Evolutionary conservation across 2,888 invertebrate genomes (phyloP).

Genomic region (Drosophila longiperda): DNA sequence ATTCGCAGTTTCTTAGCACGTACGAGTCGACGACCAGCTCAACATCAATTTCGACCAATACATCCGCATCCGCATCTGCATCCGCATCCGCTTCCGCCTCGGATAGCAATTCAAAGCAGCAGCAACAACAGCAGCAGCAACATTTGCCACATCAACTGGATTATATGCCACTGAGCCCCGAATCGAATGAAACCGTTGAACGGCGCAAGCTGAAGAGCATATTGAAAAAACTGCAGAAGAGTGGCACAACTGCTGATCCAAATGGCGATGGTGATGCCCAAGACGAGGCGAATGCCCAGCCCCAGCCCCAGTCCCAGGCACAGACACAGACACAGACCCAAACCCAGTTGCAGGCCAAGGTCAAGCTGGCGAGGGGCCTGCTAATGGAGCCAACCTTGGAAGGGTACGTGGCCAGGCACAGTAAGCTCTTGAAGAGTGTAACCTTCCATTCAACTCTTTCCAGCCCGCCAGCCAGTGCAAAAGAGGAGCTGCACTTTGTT

Average conservation of each 20-base stretch:
- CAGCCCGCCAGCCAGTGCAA: conserved; percentile 89
- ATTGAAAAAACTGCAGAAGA: conserved; percentile 92
- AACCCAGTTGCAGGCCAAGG: conserved; percentile 27
- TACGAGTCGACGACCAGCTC: conserved; percentile 85
- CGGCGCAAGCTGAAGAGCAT: conserved; percentile 93
- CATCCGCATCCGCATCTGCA: conserved; percentile 64
- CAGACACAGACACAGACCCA: conserved; percentile 42
- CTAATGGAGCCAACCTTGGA: conserved; percentile 93
- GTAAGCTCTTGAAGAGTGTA: conserved; percentile 94
- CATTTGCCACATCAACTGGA: conserved; percentile 64
- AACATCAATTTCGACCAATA: conserved; percentile 81
- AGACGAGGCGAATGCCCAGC: conserved; percentile 52
- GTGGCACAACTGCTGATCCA: conserved; percentile 66
- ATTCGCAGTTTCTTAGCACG: conserved; percentile 84
- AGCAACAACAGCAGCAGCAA: background rate
- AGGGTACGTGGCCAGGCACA: conserved; percentile 94
- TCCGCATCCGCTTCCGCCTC: conserved; percentile 66
- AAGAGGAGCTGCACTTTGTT: conserved; percentile 58
- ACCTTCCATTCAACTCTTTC: conserved; percentile 95
- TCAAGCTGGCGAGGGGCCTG: conserved; percentile 86
- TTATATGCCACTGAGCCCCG: conserved; percentile 86
- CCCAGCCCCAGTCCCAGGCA: conserved; percentile 29
- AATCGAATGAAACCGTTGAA: conserved; percentile 93
- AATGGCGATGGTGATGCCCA: conserved; percentile 40
- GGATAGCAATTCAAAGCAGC: conserved; percentile 61